Evolutionary conservation across 2,113 vertebrate species (phyloP).

Genomic region (Motacilla alba): DNA sequence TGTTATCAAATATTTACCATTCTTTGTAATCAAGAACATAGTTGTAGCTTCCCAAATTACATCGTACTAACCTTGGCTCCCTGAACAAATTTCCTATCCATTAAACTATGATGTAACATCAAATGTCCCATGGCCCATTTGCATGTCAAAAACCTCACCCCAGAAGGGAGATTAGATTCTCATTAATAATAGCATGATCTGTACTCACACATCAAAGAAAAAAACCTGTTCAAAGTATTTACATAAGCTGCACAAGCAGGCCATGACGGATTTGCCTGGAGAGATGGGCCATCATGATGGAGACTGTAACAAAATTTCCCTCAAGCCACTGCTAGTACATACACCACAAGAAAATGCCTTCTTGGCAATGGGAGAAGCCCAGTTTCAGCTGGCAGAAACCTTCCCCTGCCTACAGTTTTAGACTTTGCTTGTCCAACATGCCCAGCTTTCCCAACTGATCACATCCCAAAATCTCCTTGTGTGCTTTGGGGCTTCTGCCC

Average conservation of each 20-base stretch:
- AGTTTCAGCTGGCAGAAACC: background rate
- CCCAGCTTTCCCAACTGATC: background rate
- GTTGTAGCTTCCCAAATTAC: background rate
- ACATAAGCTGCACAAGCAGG: background rate
- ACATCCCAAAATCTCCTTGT: background rate
- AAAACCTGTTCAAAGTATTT: background rate
- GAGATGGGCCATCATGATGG: background rate
- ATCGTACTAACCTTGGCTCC: background rate
- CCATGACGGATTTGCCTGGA: background rate
- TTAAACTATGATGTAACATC: background rate
- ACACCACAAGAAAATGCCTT: background rate
- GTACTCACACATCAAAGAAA: background rate
- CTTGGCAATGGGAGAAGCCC: background rate
- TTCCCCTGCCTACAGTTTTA: background rate
- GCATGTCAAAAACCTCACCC: background rate
- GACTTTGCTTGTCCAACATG: rapidly evolving
- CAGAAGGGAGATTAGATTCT: background rate
- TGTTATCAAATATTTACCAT: background rate
- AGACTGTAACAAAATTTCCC: background rate
- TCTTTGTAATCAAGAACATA: background rate
- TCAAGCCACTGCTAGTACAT: background rate
- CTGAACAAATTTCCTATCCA: background rate
- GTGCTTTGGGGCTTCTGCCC: background rate
- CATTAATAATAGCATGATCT: background rate
- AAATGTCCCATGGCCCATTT: background rate